Conservation (phyloP, 35 echinoderm and acorn worm genomes). For the Nesometra sesokonis region DNA sequence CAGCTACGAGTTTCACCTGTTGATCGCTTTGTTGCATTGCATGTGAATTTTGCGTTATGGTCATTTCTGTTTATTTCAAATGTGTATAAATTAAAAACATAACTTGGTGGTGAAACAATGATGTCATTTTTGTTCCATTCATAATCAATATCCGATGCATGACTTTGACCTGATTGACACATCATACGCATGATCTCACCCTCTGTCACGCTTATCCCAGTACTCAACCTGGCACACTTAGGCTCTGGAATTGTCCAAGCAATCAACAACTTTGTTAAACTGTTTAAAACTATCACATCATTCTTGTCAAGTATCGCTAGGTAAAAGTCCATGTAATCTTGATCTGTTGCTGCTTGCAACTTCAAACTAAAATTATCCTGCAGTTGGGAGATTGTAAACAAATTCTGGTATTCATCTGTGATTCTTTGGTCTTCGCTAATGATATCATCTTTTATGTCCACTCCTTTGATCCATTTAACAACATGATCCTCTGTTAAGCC, state of each 20-base stretch:
- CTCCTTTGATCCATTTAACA: neutral
- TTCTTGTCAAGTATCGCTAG: neutral
- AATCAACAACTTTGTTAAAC: neutral
- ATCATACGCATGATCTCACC: neutral
- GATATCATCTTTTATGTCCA: neutral
- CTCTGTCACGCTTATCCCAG: neutral
- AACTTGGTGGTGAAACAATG: neutral
- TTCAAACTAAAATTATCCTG: neutral
- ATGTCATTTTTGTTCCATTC: neutral
- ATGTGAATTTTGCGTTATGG: neutral
- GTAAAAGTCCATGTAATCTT: neutral
- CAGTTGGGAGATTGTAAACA: neutral
- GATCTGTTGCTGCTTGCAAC: neutral
- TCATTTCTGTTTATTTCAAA: neutral
- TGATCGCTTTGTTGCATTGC: neutral
- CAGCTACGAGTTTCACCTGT: neutral
- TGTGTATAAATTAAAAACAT: neutral
- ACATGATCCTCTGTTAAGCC: neutral
- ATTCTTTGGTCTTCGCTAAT: neutral
- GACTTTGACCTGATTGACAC: neutral
- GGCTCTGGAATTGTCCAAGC: neutral
- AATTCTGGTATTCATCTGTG: neutral
- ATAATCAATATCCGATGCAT: neutral
- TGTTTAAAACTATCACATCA: neutral
- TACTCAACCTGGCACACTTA: neutral